These are phyloP conservation scores for Pipistrellus pygmaeus DNA, from an alignment of 2,797 vertebrate species.

Conservation along the genomic window DNA sequence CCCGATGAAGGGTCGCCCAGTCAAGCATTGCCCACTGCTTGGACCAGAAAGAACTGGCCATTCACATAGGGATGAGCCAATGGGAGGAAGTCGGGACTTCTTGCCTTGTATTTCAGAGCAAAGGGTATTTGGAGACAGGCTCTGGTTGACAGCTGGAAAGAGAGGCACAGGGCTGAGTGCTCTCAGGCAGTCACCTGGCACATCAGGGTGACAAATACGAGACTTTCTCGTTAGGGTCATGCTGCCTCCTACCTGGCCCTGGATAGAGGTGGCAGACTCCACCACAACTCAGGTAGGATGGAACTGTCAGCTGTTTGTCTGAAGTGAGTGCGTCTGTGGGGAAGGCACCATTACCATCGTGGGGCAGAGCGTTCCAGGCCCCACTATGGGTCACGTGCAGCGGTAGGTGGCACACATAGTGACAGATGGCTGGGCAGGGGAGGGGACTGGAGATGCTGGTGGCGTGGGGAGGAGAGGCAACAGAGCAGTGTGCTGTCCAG, in stretches of 20 bases:
- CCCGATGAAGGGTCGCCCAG: background rate
- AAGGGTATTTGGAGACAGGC: background rate
- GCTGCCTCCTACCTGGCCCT: background rate
- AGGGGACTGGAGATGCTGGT: background rate
- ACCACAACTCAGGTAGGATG: background rate
- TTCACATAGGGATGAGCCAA: background rate
- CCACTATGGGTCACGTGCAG: accelerated
- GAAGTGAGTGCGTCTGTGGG: background rate
- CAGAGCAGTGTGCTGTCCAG: slow-evolving; percentile 45
- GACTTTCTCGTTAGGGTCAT: background rate
- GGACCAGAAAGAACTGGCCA: background rate
- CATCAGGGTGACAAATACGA: background rate
- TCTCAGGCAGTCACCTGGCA: background rate
- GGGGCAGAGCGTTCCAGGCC: background rate
- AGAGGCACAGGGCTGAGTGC: background rate
- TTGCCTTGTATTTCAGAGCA: background rate
- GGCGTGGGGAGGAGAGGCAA: background rate
- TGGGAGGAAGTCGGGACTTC: background rate
- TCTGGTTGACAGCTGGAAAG: background rate
- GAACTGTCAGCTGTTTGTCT: background rate
- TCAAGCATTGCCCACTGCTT: background rate
- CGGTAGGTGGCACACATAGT: background rate
- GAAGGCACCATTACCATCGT: accelerated
- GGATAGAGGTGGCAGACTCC: too few species aligned
- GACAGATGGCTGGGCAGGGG: slow-evolving; percentile 75